Evolutionary conservation across 2,797 vertebrate genomes (phyloP), one percentile per base, ranked within the genome.

Genomic region (Anabas testudineus): DNA sequence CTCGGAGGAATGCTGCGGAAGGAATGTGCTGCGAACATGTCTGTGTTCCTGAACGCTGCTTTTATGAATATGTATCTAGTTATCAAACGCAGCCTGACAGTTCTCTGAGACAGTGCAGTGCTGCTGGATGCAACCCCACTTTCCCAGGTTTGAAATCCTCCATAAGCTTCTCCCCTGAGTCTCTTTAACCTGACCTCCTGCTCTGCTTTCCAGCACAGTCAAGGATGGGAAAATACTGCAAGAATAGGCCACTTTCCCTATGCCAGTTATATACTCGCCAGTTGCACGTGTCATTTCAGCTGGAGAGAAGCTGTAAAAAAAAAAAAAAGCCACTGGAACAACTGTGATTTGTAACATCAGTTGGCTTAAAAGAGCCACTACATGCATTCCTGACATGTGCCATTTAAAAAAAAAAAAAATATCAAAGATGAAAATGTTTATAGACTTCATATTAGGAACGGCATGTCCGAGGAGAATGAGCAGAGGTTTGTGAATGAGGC

Each of bases 1-100:
- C 90, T 83, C 49, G 10, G 61, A 88, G 89, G 90, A 91, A 91
- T 90, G 87, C 80, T 61, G 72, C 62, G 2, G 46, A 24, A 69
- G 76, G 85, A 90, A 83, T 82, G 76, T 21, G 64, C 79, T 10
- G 55, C 65, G 61, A 74, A 77, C 52, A 42, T 52, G 83, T 79
- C 86, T 83, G 80, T 14, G 32, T 56, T 83, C 37, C 64, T 71
- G 51, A 85, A 82, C 10, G 10, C 74, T 34, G 67, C 59, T 71
- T 83, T 82, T 78, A 78, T 64, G 59, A 82, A 81, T 80, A 71
- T 67, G 67, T 60, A 78, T 72, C 74, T 64, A 71, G 18, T 82
- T 84, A 78, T 90, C 71, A 81, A 76, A 71, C 7, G 5, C 28
- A 16, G 57, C 46, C 70, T 64, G 82, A 56, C 75, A 59, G 74